Conservation (phyloP, 2,113 vertebrate species). For the Pimephales promelas region DNA sequence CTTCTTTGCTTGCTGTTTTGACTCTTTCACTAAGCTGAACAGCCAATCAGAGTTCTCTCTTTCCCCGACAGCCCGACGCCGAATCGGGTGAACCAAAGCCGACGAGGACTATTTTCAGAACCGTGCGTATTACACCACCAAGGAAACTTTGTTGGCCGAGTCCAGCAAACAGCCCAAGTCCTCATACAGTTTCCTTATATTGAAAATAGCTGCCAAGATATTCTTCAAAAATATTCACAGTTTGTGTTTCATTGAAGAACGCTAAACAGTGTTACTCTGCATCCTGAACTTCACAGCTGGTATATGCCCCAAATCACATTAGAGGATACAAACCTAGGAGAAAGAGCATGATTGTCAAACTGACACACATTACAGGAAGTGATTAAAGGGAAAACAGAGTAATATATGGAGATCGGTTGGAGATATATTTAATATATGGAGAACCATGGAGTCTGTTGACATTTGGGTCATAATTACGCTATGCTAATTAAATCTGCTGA, state of each 20-base stretch:
- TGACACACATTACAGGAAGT: conserved; percentile 15
- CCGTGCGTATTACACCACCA: too few relatives aligned
- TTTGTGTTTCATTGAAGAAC: not conserved
- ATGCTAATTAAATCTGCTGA: conserved; percentile 50
- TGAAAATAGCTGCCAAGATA: not conserved
- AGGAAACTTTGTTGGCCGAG: too few relatives aligned
- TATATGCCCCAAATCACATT: not conserved
- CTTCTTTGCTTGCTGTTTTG: too few relatives aligned
- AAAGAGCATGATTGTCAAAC: not conserved
- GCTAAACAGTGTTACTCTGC: not conserved
- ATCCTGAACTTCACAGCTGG: not conserved
- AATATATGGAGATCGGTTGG: conserved; percentile 19
- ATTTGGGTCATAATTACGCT: conserved; percentile 43
- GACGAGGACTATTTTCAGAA: too few relatives aligned
- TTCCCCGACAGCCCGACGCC: too few relatives aligned
- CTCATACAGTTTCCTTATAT: not conserved
- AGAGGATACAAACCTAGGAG: not conserved
- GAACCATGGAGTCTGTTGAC: conserved; percentile 36
- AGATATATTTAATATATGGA: conserved; percentile 34
- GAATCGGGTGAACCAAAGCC: too few relatives aligned
- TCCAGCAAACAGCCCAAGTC: not conserved
- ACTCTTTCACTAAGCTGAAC: too few relatives aligned
- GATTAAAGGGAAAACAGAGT: conserved; percentile 30
- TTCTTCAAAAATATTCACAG: not conserved
- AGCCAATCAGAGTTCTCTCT: too few relatives aligned